These are phyloP conservation scores for Ataeniobius toweri DNA, from an alignment of 2,797 vertebrate species.

Conservation along the genomic window DNA sequence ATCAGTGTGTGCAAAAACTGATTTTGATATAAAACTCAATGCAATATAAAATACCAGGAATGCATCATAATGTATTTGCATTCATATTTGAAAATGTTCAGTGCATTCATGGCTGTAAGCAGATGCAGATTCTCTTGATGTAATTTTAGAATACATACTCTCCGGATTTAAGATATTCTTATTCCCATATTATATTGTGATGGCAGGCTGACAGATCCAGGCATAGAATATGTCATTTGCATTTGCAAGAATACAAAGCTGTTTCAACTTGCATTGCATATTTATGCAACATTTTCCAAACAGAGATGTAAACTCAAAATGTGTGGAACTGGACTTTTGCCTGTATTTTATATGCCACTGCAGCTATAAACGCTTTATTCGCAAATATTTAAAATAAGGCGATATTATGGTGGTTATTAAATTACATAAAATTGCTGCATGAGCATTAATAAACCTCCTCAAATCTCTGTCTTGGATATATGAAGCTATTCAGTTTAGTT, in stretches of 20 bases:
- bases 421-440: slow-evolving; percentile 9
- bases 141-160: background rate
- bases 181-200: background rate
- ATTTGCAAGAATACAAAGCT: background rate
- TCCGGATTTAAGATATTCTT: background rate
- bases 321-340: background rate
- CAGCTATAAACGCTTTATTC: background rate
- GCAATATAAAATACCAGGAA: background rate
- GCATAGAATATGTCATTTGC: background rate
- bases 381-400: background rate
- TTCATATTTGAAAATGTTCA: background rate
- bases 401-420: background rate
- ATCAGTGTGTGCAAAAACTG: slow-evolving; percentile 7
- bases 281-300: background rate
- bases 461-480: slow-evolving; percentile 5
- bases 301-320: background rate
- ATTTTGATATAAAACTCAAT: background rate
- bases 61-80: background rate
- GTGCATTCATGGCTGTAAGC: background rate
- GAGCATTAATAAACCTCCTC: slow-evolving; percentile 28
- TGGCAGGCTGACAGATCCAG: slow-evolving; percentile 1
- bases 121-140: background rate
- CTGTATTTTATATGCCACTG: background rate
- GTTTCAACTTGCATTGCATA: background rate
- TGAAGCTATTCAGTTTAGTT: slow-evolving; percentile 20